Evolutionary conservation across 2,888 invertebrate genomes (phyloP).

Genomic region (Monopis laevigella): DNA sequence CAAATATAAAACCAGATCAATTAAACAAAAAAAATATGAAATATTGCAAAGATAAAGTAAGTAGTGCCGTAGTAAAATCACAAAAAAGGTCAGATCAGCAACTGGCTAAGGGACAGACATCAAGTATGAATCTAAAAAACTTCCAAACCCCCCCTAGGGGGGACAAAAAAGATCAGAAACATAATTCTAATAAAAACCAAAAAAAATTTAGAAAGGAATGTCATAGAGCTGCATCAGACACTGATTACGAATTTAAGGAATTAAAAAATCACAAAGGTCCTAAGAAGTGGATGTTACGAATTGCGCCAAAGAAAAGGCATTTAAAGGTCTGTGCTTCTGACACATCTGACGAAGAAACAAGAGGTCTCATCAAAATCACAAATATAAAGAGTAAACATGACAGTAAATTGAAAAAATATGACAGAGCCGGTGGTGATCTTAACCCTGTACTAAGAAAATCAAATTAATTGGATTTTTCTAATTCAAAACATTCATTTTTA

Average conservation of each 20-base stretch:
- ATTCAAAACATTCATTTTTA: background rate
- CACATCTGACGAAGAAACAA: constrained; percentile 44
- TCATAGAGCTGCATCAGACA: constrained; percentile 51
- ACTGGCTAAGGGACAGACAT: constrained; percentile 42
- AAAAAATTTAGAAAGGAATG: constrained; percentile 38
- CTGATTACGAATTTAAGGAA: constrained; percentile 48
- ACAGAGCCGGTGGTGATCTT: constrained; percentile 56
- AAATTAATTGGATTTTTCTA: constrained; percentile 7
- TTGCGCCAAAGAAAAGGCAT: constrained; percentile 26
- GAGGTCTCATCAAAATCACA: constrained; percentile 44
- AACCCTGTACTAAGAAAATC: constrained; percentile 51
- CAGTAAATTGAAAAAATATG: constrained; percentile 44
- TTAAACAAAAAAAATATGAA: constrained; percentile 32
- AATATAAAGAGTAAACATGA: constrained; percentile 36
- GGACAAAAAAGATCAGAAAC: constrained; percentile 56
- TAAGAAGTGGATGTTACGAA: constrained; percentile 46
- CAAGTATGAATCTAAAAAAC: constrained; percentile 63
- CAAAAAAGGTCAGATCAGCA: constrained; percentile 61
- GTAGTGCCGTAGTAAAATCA: constrained; percentile 54
- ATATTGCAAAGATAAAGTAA: constrained; percentile 53
- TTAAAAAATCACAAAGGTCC: constrained; percentile 39
- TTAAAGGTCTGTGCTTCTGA: constrained; percentile 47
- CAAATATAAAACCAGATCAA: constrained; percentile 28
- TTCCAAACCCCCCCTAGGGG: constrained; percentile 63
- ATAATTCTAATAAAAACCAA: constrained; percentile 35